Evolutionary conservation across 2,888 invertebrate genomes (phyloP).

Genomic region (Tetramorium bicarinatum): DNA sequence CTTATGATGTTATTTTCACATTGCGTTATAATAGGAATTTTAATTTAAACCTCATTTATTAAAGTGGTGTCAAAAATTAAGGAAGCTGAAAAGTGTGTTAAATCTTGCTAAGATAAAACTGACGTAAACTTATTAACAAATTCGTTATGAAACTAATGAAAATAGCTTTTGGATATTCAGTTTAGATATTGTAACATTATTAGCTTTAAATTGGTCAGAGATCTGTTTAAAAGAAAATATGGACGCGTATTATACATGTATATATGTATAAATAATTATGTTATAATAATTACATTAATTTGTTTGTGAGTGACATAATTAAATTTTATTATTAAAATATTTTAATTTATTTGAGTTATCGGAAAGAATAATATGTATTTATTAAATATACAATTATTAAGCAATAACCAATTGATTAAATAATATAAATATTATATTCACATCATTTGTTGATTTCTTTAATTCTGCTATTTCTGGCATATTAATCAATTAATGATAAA

Average conservation of each 20-base stretch:
- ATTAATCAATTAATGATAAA: not conserved
- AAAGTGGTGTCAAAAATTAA: not conserved
- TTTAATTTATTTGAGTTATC: not conserved
- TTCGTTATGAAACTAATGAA: not conserved
- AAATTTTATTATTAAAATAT: not conserved
- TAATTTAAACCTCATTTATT: not conserved
- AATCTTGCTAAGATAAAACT: not conserved
- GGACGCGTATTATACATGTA: too few relatives aligned
- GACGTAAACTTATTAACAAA: not conserved
- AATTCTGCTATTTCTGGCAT: not conserved
- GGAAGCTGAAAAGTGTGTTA: not conserved
- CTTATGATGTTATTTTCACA: not conserved
- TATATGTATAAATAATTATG: not conserved
- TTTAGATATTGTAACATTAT: not conserved
- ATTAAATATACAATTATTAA: not conserved
- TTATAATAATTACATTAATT: not conserved
- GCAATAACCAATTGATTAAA: not conserved
- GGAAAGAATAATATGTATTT: not conserved
- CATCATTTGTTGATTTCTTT: not conserved
- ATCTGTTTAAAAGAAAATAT: not conserved
- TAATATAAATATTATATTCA: not conserved
- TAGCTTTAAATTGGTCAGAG: slow-evolving; percentile 5
- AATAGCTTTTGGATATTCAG: not conserved
- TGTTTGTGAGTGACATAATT: not conserved
- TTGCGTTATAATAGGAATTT: not conserved